A percentile compares a stretch with the other conserved stretches of the same genome.
phyloP scores from a whole-genome alignment of 2,113 vertebrate genomes.

The Tetrao urogallus region DNA sequence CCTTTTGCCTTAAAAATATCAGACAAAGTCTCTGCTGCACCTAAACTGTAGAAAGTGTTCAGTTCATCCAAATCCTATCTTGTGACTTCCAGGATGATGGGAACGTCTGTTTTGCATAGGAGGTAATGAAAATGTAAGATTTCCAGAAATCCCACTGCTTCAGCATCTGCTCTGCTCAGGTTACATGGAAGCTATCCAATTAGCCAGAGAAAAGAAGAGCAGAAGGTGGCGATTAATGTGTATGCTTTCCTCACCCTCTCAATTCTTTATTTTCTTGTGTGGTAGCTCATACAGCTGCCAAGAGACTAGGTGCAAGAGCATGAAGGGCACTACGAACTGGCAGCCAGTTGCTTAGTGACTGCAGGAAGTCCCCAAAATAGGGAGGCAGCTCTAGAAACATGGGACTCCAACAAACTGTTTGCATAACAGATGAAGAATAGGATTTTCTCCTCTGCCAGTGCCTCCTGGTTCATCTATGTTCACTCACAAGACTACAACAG shows the following conservation, averaged over 20 bases:
- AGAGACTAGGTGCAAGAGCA: not conserved
- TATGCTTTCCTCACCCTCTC: not conserved
- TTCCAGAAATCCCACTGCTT: conserved; percentile 6
- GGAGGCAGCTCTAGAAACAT: not conserved
- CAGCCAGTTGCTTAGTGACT: not conserved
- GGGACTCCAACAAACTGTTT: not conserved
- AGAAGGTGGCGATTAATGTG: not conserved
- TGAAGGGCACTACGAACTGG: not conserved
- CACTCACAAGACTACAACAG: rapidly evolving
- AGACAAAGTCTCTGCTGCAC: not conserved
- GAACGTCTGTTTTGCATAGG: not conserved
- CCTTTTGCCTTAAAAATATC: not conserved
- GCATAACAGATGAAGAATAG: not conserved
- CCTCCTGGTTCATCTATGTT: not conserved
- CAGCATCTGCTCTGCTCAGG: not conserved
- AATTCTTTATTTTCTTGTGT: not conserved
- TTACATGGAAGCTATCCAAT: not conserved
- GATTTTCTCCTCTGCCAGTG: not conserved
- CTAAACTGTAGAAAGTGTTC: not conserved
- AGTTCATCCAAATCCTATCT: not conserved
- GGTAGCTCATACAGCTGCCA: not conserved
- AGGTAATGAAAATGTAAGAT: not conserved
- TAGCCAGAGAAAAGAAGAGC: not conserved
- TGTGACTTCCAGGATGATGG: not conserved
- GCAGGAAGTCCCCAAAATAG: not conserved